phyloP scores from a whole-genome alignment of 1,140 invertebrate genomes.

The Telenomus remus region DNA sequence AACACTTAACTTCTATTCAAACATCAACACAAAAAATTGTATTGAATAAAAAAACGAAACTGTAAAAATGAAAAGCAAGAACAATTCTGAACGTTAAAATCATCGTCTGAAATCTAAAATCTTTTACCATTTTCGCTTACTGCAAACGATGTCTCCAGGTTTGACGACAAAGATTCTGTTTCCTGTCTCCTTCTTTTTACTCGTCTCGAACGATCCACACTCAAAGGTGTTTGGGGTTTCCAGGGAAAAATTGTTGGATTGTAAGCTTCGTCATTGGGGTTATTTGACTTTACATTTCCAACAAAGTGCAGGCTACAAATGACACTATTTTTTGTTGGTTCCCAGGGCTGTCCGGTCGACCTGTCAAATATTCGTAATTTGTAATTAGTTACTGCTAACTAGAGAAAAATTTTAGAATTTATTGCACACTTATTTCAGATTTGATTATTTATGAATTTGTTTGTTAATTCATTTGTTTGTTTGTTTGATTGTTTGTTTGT shows the following conservation, averaged over 20 bases:
- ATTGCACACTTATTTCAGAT: neutral
- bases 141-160: conserved; percentile 6
- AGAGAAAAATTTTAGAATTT: neutral
- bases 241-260: conserved; percentile 31
- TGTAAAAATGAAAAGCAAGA: too few species aligned
- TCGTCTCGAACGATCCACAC: conserved; percentile 11
- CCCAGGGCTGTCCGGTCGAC: neutral
- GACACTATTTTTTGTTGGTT: neutral
- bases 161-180: too few species aligned
- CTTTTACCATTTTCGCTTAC: conserved; percentile 15
- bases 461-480: too few species aligned
- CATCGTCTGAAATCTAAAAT: too few species aligned
- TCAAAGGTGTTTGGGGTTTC: conserved; percentile 13
- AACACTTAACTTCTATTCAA: too few species aligned
- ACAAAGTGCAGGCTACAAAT: conserved; percentile 22
- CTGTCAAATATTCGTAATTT: too few species aligned
- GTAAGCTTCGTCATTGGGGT: conserved; percentile 15
- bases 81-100: too few species aligned
- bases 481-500: too few species aligned
- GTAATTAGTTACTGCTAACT: too few species aligned
- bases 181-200: neutral
- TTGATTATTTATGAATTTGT: too few species aligned
- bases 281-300: conserved; percentile 8
- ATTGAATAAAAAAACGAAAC: too few species aligned
- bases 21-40: too few species aligned